Conservation (phyloP, 2,797 vertebrate genomes). For the Distichodus sexfasciatus region DNA sequence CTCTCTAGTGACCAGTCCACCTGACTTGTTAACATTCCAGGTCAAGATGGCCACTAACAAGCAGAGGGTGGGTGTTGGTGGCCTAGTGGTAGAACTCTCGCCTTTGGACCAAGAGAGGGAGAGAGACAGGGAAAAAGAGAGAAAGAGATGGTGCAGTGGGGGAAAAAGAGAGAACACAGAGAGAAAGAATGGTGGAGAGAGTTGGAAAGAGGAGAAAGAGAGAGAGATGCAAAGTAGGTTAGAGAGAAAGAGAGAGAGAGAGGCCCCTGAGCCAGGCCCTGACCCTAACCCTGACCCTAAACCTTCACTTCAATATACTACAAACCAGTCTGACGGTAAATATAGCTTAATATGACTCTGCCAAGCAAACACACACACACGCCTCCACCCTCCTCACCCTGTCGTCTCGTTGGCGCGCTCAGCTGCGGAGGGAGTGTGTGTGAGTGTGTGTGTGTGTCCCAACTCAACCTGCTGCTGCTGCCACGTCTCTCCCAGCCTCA, state of each 20-base stretch:
- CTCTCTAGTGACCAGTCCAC: slow-evolving; percentile 18
- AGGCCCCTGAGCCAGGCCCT: too few relatives aligned
- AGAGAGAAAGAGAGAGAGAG: too few relatives aligned
- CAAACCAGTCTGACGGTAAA: background rate
- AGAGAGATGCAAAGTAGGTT: too few relatives aligned
- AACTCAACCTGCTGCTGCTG: slow-evolving; percentile 32
- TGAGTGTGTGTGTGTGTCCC: slow-evolving; percentile 8
- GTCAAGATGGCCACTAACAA: slow-evolving; percentile 22
- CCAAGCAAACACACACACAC: background rate
- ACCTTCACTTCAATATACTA: too few relatives aligned
- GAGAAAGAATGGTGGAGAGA: too few relatives aligned
- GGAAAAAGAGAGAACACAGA: too few relatives aligned
- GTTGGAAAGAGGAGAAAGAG: too few relatives aligned
- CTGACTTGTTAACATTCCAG: slow-evolving; percentile 31
- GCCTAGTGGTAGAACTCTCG: too few relatives aligned
- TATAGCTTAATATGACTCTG: background rate
- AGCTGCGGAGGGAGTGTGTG: slow-evolving; percentile 15
- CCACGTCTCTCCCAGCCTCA: slow-evolving; percentile 62
- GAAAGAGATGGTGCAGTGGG: too few relatives aligned
- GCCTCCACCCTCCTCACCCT: background rate
- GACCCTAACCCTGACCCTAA: too few relatives aligned
- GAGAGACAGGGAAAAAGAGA: slow-evolving; percentile 13
- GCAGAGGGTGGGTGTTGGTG: background rate
- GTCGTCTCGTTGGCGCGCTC: background rate
- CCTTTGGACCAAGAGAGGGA: too few relatives aligned